Percentiles rank a stretch among this genome's conserved stretches.
Conservation (phyloP, 53 echinoderm and acorn worm genomes). For the Apostichopus leukothele region DNA sequence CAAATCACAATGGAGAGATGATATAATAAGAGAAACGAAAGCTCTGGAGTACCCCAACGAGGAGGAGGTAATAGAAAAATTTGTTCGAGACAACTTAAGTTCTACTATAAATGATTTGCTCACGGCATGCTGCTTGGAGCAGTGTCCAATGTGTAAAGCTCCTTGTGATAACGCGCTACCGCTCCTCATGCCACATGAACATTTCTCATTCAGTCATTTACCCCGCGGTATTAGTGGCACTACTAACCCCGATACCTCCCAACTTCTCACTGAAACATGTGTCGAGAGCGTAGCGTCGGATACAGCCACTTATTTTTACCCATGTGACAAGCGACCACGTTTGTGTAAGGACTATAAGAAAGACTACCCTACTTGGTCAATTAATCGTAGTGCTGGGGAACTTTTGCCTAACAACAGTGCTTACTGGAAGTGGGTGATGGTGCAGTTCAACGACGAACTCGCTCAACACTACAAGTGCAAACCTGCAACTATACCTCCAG, state of each 20-base stretch:
- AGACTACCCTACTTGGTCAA: background rate
- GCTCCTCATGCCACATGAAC: background rate
- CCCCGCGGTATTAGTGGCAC: background rate
- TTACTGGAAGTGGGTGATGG: background rate
- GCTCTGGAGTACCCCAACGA: background rate
- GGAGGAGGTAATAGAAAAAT: background rate
- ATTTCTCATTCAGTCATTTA: slow-evolving; percentile 3
- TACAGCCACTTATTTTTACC: background rate
- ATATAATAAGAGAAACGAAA: background rate
- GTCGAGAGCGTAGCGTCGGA: background rate
- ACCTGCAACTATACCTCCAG: background rate
- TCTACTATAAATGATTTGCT: background rate
- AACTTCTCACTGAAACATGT: background rate
- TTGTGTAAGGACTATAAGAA: slow-evolving; percentile 4
- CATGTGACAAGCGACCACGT: background rate
- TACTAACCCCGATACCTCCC: background rate
- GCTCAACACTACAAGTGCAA: background rate
- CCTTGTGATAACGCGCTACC: background rate
- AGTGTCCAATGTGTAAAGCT: background rate
- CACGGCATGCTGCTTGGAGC: background rate
- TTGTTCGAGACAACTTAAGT: background rate
- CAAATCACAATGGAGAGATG: background rate
- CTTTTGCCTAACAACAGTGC: background rate
- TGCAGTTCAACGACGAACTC: background rate
- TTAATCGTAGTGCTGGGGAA: background rate